A percentile compares a stretch with the other conserved stretches of the same genome.
These are phyloP conservation scores for Nansenia antarctica DNA, from an alignment of 2,113 vertebrate genomes.

Conservation along the genomic window DNA sequence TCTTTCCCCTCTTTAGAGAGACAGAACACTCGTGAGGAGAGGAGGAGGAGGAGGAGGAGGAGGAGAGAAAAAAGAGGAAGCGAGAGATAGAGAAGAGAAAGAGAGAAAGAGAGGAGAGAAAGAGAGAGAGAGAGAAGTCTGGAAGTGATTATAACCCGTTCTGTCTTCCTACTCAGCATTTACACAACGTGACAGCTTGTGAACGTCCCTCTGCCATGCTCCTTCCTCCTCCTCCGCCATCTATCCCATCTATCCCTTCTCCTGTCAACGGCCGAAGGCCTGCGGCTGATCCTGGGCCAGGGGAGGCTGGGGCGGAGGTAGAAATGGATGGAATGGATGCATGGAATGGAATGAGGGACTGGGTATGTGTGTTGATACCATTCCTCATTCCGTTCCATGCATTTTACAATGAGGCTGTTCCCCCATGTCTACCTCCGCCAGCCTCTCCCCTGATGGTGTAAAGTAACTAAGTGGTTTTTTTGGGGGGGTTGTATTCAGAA, in stretches of 20 bases:
- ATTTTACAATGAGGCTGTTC: no score
- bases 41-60: slow-evolving; percentile 24
- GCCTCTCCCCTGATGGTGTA: no score
- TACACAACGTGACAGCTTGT: slow-evolving; percentile 46
- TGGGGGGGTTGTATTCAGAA: no score
- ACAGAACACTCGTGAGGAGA: no score
- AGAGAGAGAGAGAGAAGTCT: slow-evolving; percentile 59
- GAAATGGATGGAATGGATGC: no score
- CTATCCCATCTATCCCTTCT: not conserved
- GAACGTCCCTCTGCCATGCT: slow-evolving; percentile 48
- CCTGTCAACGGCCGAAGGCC: not conserved
- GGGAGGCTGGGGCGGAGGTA: no score
- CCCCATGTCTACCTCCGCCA: no score
- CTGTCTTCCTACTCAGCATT: slow-evolving; percentile 36
- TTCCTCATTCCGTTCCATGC: no score
- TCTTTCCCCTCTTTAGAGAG: not conserved
- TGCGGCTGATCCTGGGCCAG: not conserved
- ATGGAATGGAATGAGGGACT: no score
- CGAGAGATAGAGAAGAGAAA: not conserved
- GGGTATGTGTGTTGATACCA: no score
- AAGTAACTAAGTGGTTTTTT: no score
- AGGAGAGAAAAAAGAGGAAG: slow-evolving; percentile 37
- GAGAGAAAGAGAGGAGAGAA: slow-evolving; percentile 37
- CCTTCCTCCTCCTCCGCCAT: slow-evolving; percentile 49
- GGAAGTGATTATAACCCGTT: slow-evolving; percentile 62